Conservation (phyloP, 1,140 invertebrate genomes). For the Ladona fulva region DNA sequence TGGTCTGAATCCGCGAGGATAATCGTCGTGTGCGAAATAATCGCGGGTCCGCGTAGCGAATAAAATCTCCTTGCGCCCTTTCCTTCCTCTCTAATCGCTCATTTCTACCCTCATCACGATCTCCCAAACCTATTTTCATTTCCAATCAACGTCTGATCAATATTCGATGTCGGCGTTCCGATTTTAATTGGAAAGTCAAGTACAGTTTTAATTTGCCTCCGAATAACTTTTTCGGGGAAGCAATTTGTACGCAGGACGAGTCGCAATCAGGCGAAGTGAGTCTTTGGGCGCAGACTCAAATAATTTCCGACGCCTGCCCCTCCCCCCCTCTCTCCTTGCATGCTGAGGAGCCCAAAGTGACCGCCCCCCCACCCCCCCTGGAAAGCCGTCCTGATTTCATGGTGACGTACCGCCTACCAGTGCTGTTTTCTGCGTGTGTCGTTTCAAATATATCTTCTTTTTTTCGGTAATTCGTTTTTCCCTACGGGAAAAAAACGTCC, state of each 20-base stretch:
- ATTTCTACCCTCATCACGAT: conserved; percentile 4
- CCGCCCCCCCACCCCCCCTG: not conserved
- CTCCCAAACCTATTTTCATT: conserved; percentile 3
- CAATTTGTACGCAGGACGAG: not conserved
- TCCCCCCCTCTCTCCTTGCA: not conserved
- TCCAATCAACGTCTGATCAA: conserved; percentile 9
- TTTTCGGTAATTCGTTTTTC: conserved; percentile 8
- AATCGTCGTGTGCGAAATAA: too few species aligned
- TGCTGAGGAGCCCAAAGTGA: not conserved
- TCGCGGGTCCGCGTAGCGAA: too few species aligned
- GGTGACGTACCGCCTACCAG: not conserved
- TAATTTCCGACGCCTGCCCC: not conserved
- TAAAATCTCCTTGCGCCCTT: not conserved
- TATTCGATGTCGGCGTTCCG: not conserved
- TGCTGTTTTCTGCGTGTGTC: not conserved
- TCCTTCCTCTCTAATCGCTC: not conserved
- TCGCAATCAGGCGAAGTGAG: not conserved
- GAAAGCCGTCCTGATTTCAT: not conserved
- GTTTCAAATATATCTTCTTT: conserved; percentile 10
- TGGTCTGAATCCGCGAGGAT: too few species aligned
- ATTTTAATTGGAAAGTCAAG: conserved; percentile 10
- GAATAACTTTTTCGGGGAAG: conserved; percentile 9
- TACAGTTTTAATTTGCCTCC: conserved; percentile 1
- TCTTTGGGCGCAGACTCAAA: conserved; percentile 3
- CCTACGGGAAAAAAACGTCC: not conserved